Evolutionary conservation across 2,888 invertebrate species (phyloP), one percentile per base, ranked within the genome.

Genomic region (Nineta flava): DNA sequence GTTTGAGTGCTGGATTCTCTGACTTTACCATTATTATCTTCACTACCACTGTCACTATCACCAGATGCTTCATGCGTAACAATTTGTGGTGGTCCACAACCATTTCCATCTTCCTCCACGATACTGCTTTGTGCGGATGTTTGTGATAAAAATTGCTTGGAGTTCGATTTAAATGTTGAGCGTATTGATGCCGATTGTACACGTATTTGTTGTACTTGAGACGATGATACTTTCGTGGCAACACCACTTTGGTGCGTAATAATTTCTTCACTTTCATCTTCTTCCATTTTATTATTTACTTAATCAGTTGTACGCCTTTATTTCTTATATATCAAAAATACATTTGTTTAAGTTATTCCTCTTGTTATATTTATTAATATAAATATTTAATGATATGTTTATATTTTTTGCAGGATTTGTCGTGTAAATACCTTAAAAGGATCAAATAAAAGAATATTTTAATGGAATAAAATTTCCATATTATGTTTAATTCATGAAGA

Each of bases 11-110:
- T 53, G 54, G 49, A 58, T 48, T 48, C 57, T 13, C 5, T 15
- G 2, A 13, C 15, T 38, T 38, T 38, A 4, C n/a, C 50, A 26
- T 48, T 57, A 3, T 26, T 26, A 13, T 12, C 38, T 4, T 38
- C 38, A 12, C 38, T 38, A 5, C 38, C 38, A 15, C 38, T 38
- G 9, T 38, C 38, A 5, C 76, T 77, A 56, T 77, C 77, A 12
- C 75, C 75, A 50, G 77, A 76, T 3, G 70, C 73, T 58, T 68
- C 68, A 52, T 69, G 68, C 9, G 67, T 69, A 12, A 70, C 61
- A 46, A 70, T 68, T 57, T 65, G 65, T 9, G 67, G 65, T 49
- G 59, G 54, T 6, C 58, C 54, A 53, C 55, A 47, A 46, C 53
- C 57, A 19, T 53, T 53, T 17, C 56, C 56, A 19, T 53, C 55